Conservation (phyloP, 2,797 vertebrate species). For the Percopsis omiscomaycus region DNA sequence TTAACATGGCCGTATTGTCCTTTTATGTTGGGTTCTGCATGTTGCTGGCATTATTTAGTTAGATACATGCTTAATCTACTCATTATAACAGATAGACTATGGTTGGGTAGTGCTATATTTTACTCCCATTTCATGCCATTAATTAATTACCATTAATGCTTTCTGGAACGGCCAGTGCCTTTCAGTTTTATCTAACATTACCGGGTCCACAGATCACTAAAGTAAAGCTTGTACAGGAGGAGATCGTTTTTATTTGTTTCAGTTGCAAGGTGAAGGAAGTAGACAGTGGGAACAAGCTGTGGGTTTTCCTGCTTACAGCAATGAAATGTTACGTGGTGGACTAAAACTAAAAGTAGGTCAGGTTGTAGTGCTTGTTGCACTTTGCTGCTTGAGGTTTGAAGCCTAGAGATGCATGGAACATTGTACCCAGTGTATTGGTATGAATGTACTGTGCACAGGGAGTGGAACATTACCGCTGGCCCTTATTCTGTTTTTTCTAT, state of each 20-base stretch:
- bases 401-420: neutral
- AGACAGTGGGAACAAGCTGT: constrained; percentile 12
- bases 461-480: neutral
- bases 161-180: neutral
- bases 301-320: constrained; percentile 37
- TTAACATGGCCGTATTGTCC: neutral
- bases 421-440: neutral
- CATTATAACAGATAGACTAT: neutral
- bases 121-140: neutral
- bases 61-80: neutral
- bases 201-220: constrained; percentile 6
- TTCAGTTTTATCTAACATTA: neutral
- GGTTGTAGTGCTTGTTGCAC: neutral
- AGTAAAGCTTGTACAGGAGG: constrained; percentile 1
- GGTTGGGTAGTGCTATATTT: neutral
- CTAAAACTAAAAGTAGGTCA: constrained; percentile 7
- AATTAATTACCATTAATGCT: neutral
- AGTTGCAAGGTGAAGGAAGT: constrained; percentile 40
- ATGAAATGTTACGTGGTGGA: constrained; percentile 25
- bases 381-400: constrained; percentile 10
- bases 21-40: neutral
- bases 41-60: neutral
- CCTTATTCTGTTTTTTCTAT: neutral
- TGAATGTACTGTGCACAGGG: neutral
- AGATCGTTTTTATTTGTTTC: constrained; percentile 11